A percentile compares a stretch with the other conserved stretches of the same genome.
phyloP scores from a whole-genome alignment of 2,113 vertebrate species.

The Vulpes vulpes region DNA sequence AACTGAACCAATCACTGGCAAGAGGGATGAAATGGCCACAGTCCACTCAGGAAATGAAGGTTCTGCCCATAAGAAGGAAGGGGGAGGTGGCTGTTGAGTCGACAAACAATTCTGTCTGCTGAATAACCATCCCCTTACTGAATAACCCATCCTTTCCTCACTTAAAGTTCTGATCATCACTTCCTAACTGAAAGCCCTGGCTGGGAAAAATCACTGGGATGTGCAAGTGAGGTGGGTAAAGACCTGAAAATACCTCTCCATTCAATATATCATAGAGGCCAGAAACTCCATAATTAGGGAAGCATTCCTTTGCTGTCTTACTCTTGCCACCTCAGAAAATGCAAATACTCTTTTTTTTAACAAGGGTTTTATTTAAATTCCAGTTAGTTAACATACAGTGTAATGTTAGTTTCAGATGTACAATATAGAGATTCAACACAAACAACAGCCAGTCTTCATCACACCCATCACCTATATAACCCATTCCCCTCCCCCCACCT shows the following conservation, averaged over 20 bases:
- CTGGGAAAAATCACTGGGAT: background rate
- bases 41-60: background rate
- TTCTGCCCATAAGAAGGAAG: constrained; percentile 7
- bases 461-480: background rate
- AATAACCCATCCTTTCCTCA: constrained; percentile 30
- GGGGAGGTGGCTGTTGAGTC: background rate
- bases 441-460: background rate
- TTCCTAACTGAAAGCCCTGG: constrained; percentile 28
- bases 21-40: constrained; percentile 1
- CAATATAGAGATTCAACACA: background rate
- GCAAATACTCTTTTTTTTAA: background rate
- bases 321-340: background rate
- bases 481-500: background rate
- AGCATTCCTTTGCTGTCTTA: constrained; percentile 1
- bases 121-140: background rate
- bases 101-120: constrained; percentile 19
- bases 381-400: background rate
- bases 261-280: background rate
- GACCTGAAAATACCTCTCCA: constrained; percentile 4
- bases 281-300: background rate
- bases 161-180: background rate
- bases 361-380: background rate
- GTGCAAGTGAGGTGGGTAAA: background rate
- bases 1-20: constrained; percentile 35
- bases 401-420: background rate